Percentiles rank a stretch among this genome's conserved stretches.
Conservation (phyloP, 2,888 invertebrate species). For the Rhyacophila evoluta region DNA sequence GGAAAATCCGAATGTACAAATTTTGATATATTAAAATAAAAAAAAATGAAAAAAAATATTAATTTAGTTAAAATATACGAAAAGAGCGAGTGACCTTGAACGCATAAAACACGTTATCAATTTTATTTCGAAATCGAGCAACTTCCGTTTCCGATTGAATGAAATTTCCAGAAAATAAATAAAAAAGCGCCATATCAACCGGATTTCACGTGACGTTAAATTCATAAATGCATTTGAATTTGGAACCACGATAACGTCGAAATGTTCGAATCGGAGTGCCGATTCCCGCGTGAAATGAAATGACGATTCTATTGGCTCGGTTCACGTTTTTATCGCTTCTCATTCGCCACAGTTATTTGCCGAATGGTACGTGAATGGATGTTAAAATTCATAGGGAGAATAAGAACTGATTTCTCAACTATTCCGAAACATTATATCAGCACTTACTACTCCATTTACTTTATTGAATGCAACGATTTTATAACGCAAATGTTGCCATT, state of each 20-base stretch:
- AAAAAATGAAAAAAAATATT: too few relatives aligned
- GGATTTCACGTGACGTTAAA: neutral
- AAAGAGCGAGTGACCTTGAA: too few relatives aligned
- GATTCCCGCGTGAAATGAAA: slow-evolving; percentile 30
- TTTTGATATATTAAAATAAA: too few relatives aligned
- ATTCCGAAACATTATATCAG: too few relatives aligned
- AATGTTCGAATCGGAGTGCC: neutral
- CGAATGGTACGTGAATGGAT: slow-evolving; percentile 42
- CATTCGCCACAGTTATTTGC: slow-evolving; percentile 43
- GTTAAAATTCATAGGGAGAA: slow-evolving; percentile 35
- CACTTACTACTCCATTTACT: too few relatives aligned
- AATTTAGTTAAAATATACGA: too few relatives aligned
- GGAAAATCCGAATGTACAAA: too few relatives aligned
- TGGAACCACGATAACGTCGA: slow-evolving; percentile 7
- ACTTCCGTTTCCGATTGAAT: neutral
- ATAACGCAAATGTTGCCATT: too few relatives aligned
- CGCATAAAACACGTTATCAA: too few relatives aligned
- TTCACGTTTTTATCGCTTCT: slow-evolving; percentile 43
- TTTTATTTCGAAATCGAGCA: neutral
- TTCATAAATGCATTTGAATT: slow-evolving; percentile 31
- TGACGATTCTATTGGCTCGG: slow-evolving; percentile 39
- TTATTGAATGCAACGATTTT: too few relatives aligned
- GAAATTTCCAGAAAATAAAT: neutral
- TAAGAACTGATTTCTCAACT: neutral
- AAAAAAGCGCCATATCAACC: neutral